Evolutionary conservation across 2,888 invertebrate genomes (phyloP).

Genomic region (Slavum lentiscoides): DNA sequence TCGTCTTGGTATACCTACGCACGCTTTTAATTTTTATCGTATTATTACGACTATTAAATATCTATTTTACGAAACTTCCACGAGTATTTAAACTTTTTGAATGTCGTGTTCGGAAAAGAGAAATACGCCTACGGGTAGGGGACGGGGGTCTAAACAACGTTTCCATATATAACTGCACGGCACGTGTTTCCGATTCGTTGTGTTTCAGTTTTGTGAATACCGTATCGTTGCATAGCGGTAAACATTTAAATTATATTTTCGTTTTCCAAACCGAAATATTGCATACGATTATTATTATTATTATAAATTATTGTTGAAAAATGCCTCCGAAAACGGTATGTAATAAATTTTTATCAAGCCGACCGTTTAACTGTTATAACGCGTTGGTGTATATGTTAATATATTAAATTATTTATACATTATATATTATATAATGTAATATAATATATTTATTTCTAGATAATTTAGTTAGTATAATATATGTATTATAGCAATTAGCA

Average conservation of each 20-base stretch:
- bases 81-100: conserved; percentile 43
- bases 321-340: conserved; percentile 46
- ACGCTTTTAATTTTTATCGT: conserved; percentile 41
- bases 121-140: background rate
- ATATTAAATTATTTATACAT: no score
- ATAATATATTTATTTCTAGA: no score
- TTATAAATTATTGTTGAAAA: conserved; percentile 8
- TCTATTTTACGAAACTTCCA: conserved; percentile 36
- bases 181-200: conserved; percentile 1
- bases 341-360: background rate
- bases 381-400: no score
- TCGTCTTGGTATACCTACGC: background rate
- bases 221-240: background rate
- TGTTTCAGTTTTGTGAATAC: background rate
- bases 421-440: no score
- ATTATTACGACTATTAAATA: conserved; percentile 36
- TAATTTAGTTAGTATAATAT: no score
- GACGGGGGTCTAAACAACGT: background rate
- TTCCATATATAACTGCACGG: conserved; percentile 3
- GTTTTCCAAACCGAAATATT: background rate
- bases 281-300: background rate
- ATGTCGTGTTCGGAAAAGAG: background rate
- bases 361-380: no score
- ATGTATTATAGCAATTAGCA: no score
- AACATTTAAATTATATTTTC: conserved; percentile 10